Base-by-base conservation (phyloP, 2,797 vertebrate species). In the Neostethus bicornis region DNA sequence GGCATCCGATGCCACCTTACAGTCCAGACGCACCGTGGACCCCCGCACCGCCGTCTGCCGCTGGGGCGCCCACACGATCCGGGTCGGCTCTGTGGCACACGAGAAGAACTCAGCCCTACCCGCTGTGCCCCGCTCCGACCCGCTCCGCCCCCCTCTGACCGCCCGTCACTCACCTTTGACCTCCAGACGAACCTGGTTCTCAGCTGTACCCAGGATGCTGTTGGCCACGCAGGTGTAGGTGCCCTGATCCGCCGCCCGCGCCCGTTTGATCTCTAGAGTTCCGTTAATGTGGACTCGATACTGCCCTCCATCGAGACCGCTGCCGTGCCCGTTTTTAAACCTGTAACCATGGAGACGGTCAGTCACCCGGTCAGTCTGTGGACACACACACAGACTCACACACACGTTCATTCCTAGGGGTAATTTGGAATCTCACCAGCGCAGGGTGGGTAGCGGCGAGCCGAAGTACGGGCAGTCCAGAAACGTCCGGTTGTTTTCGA, bases 121-220 rank as follows among this genome's bases (percentile, higher is more conserved):
- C n/a, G n/a, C n/a, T n/a, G n/a, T n/a, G n/a, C n/a, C n/a, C n/a
- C n/a, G n/a, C n/a, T n/a, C n/a, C n/a, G n/a, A n/a, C n/a, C n/a
- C n/a, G n/a, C n/a, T n/a, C n/a, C n/a, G n/a, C n/a, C n/a, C n/a
- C n/a, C n/a, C n/a, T n/a, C n/a, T n/a, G n/a, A n/a, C n/a, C n/a
- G n/a, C n/a, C n/a, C n/a, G n/a, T n/a, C n/a, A n/a, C 91, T 92
- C 84, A 99, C 97, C 97, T 97, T 99, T 99, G 86, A 99, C 94
- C 85, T 98, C 95, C 81, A 99, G 92, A 59, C 91, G 94, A 68
- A 98, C 95, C 70, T 95, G 94, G 70, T 95, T 97, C 68, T 98
- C 93, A 0, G 86, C 94, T 29, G 89, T 94, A 8, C 97, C 96
- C 79, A 98, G 81, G 64, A 97, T 94, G 86, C 92, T 99, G 84